Evolutionary conservation across 1,140 invertebrate species (phyloP).

Genomic region (Acyrthosiphon pisum): DNA sequence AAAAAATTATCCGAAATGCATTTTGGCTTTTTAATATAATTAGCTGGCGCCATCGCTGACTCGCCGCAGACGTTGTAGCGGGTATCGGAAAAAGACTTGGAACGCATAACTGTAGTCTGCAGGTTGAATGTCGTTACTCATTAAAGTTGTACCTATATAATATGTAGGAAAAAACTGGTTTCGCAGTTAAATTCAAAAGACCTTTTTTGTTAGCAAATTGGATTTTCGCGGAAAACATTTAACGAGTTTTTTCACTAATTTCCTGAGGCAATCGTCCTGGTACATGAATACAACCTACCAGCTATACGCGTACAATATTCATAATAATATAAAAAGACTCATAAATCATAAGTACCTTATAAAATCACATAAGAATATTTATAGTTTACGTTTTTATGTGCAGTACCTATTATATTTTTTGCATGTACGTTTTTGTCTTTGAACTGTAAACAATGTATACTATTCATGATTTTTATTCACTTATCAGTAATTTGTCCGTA

Average conservation of each 20-base stretch:
- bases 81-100: neutral
- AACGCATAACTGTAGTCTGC: neutral
- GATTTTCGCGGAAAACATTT: neutral
- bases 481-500: neutral
- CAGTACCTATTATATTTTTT: too few relatives aligned
- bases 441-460: neutral
- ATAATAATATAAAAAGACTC: neutral
- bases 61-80: neutral
- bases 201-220: neutral
- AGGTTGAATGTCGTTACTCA: neutral
- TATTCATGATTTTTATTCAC: neutral
- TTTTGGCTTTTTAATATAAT: neutral
- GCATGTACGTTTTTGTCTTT: neutral
- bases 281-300: neutral
- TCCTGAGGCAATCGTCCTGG: neutral
- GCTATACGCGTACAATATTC: neutral
- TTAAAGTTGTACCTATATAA: neutral
- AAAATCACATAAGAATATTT: neutral
- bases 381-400: neutral
- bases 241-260: neutral
- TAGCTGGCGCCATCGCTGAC: neutral
- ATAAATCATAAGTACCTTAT: neutral
- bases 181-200: neutral
- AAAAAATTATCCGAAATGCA: slow-evolving; percentile 19
- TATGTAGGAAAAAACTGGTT: neutral